Percentiles rank a stretch among this genome's conserved stretches.
These are phyloP conservation scores for Callithrix jacchus DNA, from an alignment of 2,113 vertebrate genomes.

Conservation along the genomic window DNA sequence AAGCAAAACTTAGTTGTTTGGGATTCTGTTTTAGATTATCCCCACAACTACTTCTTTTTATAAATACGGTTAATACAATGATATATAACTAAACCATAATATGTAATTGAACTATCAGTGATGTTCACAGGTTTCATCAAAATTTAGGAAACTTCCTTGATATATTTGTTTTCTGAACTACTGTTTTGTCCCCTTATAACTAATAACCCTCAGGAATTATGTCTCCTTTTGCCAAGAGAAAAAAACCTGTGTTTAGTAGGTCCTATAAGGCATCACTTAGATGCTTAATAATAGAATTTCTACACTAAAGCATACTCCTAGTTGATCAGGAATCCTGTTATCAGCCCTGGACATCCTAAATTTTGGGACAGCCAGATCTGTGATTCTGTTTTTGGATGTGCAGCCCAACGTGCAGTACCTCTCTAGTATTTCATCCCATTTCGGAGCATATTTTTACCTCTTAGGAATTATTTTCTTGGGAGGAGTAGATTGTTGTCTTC, in stretches of 20 bases:
- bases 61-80: neutral
- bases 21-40: neutral
- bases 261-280: neutral
- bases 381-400: neutral
- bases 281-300: neutral
- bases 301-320: neutral
- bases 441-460: neutral
- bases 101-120: neutral
- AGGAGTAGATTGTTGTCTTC: neutral
- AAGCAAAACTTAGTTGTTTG: neutral
- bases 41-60: neutral
- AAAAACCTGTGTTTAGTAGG: neutral
- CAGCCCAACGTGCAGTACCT: neutral
- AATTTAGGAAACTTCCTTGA: neutral
- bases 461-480: neutral
- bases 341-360: neutral
- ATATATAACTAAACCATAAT: neutral
- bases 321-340: neutral
- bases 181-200: neutral
- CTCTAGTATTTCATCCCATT: neutral
- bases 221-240: neutral
- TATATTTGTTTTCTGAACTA: conserved; percentile 7
- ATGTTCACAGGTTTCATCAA: neutral
- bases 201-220: neutral
- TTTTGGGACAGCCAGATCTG: neutral